phyloP scores from a whole-genome alignment of 2,113 vertebrate species.

The Tragelaphus buxtoni region DNA sequence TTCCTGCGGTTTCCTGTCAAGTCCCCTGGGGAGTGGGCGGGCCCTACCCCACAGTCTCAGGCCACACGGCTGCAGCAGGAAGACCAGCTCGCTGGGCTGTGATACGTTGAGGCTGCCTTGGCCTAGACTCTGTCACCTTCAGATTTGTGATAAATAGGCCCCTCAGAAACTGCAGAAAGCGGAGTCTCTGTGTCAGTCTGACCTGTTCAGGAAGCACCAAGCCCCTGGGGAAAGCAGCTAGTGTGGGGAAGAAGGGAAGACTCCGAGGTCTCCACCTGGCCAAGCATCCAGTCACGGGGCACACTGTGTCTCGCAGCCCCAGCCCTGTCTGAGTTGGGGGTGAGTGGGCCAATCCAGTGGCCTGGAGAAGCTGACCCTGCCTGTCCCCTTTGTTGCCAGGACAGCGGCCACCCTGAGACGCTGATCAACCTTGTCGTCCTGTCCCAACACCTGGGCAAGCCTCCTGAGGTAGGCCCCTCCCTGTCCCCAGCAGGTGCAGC shows the following conservation, averaged over 20 bases:
- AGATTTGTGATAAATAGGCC: not conserved
- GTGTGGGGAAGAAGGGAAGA: not conserved
- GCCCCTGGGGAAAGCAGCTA: not conserved
- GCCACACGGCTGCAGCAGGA: not conserved
- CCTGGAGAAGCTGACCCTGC: not conserved
- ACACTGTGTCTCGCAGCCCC: not conserved
- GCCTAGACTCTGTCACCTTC: not conserved
- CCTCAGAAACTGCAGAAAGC: not conserved
- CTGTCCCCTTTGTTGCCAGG: slow-evolving; percentile 75
- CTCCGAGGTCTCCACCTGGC: not conserved
- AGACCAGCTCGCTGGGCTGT: not conserved
- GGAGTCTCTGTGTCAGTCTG: too few relatives aligned
- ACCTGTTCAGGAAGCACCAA: not conserved
- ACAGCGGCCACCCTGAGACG: slow-evolving; percentile 95
- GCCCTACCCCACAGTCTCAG: not conserved
- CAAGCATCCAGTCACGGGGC: not conserved
- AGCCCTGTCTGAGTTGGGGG: not conserved
- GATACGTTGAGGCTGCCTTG: not conserved
- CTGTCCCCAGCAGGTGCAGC: not conserved
- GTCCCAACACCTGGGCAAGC: slow-evolving; percentile 93
- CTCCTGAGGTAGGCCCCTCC: slow-evolving; percentile 89
- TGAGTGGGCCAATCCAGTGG: accelerated
- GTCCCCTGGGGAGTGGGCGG: not conserved
- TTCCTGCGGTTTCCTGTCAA: not conserved
- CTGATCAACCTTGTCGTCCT: slow-evolving; percentile 94